Conservation (phyloP, 2,888 invertebrate genomes). For the Ctenicera cuprea region DNA sequence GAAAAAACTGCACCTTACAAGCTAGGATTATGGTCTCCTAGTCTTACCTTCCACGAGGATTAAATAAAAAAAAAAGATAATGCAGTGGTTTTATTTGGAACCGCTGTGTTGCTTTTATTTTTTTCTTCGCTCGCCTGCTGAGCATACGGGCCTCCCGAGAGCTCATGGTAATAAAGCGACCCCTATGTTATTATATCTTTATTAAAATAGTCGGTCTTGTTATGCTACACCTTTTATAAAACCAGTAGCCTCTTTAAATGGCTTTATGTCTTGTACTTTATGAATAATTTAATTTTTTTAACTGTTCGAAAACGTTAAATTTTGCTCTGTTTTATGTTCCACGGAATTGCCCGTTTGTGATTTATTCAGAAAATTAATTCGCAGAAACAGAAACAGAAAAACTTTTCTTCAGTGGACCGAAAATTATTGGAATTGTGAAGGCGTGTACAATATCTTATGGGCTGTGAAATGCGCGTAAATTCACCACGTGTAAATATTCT, state of each 20-base stretch:
- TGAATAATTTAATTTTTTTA: not conserved
- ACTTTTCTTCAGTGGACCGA: no score
- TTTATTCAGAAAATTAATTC: no score
- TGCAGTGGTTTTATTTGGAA: conserved; percentile 36
- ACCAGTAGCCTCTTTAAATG: conserved; percentile 37
- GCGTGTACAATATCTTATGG: no score
- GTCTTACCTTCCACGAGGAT: not conserved
- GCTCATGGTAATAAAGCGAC: conserved; percentile 46
- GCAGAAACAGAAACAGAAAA: no score
- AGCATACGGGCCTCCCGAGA: conserved; percentile 46
- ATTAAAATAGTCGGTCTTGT: conserved; percentile 50
- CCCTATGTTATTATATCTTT: conserved; percentile 52
- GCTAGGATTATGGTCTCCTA: not conserved
- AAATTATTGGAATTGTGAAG: no score
- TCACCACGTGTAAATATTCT: no score
- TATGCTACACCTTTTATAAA: conserved; percentile 44
- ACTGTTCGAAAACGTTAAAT: no score
- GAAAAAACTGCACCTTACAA: not conserved
- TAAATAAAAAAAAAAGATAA: conserved; percentile 16
- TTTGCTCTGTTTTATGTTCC: no score
- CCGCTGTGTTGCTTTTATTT: conserved; percentile 37
- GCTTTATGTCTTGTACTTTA: conserved; percentile 20
- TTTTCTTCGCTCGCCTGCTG: conserved; percentile 32
- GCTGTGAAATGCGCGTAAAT: no score
- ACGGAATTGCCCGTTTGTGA: no score